Evolutionary conservation across 2,797 vertebrate species (phyloP), one percentile per base, ranked within the genome.

Genomic region (Nannoperca australis): DNA sequence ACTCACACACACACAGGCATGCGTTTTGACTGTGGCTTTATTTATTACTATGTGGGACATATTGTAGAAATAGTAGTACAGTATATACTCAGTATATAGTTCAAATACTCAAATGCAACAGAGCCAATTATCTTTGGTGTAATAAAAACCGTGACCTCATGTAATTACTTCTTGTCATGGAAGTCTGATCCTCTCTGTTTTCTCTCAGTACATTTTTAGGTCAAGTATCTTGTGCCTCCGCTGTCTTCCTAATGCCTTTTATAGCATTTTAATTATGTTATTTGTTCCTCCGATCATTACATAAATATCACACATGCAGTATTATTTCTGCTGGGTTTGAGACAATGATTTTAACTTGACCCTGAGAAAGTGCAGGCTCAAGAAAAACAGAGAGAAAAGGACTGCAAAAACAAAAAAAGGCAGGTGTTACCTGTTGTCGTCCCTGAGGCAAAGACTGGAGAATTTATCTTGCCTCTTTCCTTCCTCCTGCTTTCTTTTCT

Each of bases 361-460:
- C 85, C 82, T 76, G 81, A 83, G 67, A 91, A 92, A 88, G 60
- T 82, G 88, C 82, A 81, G 77, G 60, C 69, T 83, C 24, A 59
- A 79, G 76, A 78, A 84, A 88, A 85, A 81, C n/a, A 73, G 62
- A 68, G 18, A 55, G 34, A 82, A 87, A 82, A 77, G 47, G 71
- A 68, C 44, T 78, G 70, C 70, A 76, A 68, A 81, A 85, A 81
- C 58, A 61, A 17, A 75, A 36, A 74, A 72, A 86, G 67, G 78
- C 90, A 92, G 91, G 87, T 92, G 91, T 88, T 90, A 90, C 85
- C 86, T 87, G 79, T 86, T 88, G 65, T 81, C 70, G 65, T 91
- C 90, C 87, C 90, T 3, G 34, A 86, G 88, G 92, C 69, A 87
- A 85, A 87, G 69, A 82, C 60, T 63, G 63, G 77, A 85, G 78